Base-by-base conservation (phyloP, 2,888 invertebrate species). In the Catocala nupta region DNA sequence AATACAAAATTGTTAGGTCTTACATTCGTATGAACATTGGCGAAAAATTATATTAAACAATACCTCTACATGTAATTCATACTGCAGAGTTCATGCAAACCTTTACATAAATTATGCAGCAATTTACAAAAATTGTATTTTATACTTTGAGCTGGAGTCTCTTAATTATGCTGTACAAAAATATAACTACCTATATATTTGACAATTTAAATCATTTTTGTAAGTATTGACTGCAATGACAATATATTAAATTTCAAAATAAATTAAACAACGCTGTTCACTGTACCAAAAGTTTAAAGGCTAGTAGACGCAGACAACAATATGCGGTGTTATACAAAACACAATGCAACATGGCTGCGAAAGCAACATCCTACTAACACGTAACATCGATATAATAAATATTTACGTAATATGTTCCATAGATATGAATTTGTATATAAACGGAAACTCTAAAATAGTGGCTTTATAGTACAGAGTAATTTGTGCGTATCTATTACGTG, bases 401-500 rank as follows among this genome's bases (percentile, higher is more conserved):
- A 39, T 59, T 70, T 56, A 66, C 66, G 64, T 66, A 54, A 58
- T 55, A 63, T 55, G 64, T 53, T 62, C 59, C 64, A 66, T 56
- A 67, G 63, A 53, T 55, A 75, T 56, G 59, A 59, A 60, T 57
- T 63, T 65, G 68, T 70, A 68, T 67, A 73, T 75, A 66, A 71
- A 81, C 73, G 63, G 65, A 75, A 81, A 80, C 64, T 81, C 73
- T 82, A 78, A 76, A 77, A 78, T 74, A 81, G 75, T 79, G 75
- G 79, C 68, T 80, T 79, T 70, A 64, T 69, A 73, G 76, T 86
- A 85, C 79, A 84, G 77, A 83, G 74, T 83, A 81, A 78, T 80
- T 90, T 91, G 91, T 91, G 91, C 91, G 91, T 90, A 81, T 91
- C 86, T 89, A 90, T 90, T 87, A 87, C 82, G 74, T 83, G 70